These are phyloP conservation scores for Nannoperca obscura DNA, from an alignment of 2,797 vertebrate species.

Conservation along the genomic window DNA sequence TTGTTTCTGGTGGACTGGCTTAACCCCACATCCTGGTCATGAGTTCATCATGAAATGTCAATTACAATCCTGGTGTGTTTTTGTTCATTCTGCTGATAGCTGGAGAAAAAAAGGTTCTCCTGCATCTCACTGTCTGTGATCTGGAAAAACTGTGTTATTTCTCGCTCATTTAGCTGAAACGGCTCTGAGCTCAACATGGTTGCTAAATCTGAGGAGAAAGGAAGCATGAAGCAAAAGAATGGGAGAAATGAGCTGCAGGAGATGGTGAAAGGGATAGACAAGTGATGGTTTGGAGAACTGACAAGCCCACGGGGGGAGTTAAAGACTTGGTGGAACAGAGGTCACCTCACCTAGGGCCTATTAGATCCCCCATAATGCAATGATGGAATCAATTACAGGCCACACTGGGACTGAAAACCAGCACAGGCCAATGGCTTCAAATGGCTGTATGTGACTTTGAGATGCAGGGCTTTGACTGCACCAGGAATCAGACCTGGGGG, in stretches of 20 bases:
- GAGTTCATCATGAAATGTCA: constrained; percentile 33
- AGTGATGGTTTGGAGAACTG: constrained; percentile 75
- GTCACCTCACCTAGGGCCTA: constrained; percentile 75
- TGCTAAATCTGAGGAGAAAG: constrained; percentile 51
- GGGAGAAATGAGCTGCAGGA: constrained; percentile 48
- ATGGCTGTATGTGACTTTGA: constrained; percentile 72
- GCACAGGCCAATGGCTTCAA: constrained; percentile 71
- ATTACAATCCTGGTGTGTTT: constrained; percentile 32
- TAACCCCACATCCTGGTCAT: constrained; percentile 70
- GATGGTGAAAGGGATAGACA: constrained; percentile 60
- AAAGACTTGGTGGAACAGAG: constrained; percentile 62
- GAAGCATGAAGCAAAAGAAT: constrained; percentile 46
- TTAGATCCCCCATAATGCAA: constrained; percentile 68
- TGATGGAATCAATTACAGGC: constrained; percentile 83
- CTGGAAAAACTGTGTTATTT: constrained; percentile 68
- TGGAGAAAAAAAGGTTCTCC: constrained; percentile 18
- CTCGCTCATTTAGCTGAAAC: constrained; percentile 59
- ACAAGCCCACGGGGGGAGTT: constrained; percentile 68
- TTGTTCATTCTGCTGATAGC: constrained; percentile 38
- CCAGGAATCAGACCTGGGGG: constrained; percentile 60
- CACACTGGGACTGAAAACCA: constrained; percentile 59
- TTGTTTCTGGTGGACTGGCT: constrained; percentile 51
- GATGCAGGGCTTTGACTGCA: constrained; percentile 69
- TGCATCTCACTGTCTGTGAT: constrained; percentile 49
- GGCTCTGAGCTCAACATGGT: constrained; percentile 53